These are phyloP conservation scores for Pachyuromys duprasi DNA, from an alignment of 2,797 vertebrate genomes.

Conservation along the genomic window DNA sequence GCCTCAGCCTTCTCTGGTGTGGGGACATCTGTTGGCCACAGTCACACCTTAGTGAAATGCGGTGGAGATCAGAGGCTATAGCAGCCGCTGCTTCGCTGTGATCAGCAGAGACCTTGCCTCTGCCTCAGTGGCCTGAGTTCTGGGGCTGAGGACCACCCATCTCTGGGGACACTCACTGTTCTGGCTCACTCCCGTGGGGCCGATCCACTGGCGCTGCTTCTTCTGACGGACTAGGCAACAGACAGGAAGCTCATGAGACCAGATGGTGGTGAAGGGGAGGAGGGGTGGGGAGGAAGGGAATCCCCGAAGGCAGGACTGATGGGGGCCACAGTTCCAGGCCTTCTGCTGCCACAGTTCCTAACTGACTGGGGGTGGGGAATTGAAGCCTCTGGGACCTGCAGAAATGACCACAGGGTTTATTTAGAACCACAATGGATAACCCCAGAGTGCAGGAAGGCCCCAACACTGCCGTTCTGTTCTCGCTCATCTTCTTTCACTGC, in stretches of 20 bases:
- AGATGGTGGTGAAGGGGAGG: not conserved
- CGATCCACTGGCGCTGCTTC: slow-evolving; percentile 88
- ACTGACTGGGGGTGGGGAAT: not conserved
- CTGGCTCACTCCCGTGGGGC: slow-evolving; percentile 86
- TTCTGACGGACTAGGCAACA: slow-evolving; percentile 83
- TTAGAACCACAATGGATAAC: not conserved
- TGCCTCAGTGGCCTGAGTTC: not conserved
- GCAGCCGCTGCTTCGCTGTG: not conserved
- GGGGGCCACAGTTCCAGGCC: not conserved
- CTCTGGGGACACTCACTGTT: slow-evolving; percentile 77
- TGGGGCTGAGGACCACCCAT: not conserved
- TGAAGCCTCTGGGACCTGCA: not conserved
- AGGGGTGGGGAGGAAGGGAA: not conserved
- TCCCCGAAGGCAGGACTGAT: not conserved
- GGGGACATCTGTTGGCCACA: not conserved
- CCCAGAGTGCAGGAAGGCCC: not conserved
- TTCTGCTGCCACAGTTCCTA: not conserved
- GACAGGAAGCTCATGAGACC: not conserved
- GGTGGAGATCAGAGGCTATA: not conserved
- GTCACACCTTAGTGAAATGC: not conserved
- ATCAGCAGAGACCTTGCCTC: not conserved
- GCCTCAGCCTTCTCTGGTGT: not conserved
- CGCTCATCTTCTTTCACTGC: not conserved
- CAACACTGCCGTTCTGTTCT: not conserved
- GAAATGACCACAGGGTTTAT: not conserved